A percentile compares a stretch with the other conserved stretches of the same genome.
Conservation (phyloP, 2,113 vertebrate genomes). For the Thunnus thynnus region DNA sequence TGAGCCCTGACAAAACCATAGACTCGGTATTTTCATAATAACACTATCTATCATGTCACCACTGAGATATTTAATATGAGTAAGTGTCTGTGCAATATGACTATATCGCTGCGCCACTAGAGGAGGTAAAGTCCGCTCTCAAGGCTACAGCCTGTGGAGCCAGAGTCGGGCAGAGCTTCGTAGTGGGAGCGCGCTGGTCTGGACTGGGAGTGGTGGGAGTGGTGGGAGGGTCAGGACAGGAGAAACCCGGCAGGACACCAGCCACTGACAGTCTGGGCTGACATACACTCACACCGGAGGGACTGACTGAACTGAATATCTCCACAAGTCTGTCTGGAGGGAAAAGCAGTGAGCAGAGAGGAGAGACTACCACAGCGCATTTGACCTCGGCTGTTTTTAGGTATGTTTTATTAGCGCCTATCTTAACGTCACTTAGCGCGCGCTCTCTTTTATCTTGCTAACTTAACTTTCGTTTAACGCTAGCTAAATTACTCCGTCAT, state of each 20-base stretch:
- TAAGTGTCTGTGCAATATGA: background rate
- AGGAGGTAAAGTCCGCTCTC: background rate
- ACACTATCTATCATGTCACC: background rate
- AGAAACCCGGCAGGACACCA: constrained; percentile 44
- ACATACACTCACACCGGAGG: background rate
- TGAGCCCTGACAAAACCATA: background rate
- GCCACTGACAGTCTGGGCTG: constrained; percentile 8
- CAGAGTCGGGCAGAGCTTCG: constrained; percentile 10
- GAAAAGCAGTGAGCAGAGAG: background rate
- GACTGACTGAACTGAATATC: background rate
- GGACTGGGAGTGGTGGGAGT: constrained; percentile 55
- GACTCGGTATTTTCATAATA: background rate
- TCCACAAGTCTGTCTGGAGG: background rate
- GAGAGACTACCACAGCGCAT: background rate
- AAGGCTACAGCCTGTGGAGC: constrained; percentile 5
- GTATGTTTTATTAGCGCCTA: constrained; percentile 12
- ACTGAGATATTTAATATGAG: no score
- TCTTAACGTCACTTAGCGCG: no score
- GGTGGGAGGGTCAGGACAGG: constrained; percentile 58
- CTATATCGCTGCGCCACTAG: background rate
- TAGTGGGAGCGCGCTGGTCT: constrained; percentile 16
- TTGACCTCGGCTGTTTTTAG: constrained; percentile 41
- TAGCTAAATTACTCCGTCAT: no score
- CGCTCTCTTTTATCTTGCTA: no score
- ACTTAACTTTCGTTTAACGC: background rate